Conservation (phyloP, 1,140 invertebrate genomes). For the Papilio dardanus region DNA sequence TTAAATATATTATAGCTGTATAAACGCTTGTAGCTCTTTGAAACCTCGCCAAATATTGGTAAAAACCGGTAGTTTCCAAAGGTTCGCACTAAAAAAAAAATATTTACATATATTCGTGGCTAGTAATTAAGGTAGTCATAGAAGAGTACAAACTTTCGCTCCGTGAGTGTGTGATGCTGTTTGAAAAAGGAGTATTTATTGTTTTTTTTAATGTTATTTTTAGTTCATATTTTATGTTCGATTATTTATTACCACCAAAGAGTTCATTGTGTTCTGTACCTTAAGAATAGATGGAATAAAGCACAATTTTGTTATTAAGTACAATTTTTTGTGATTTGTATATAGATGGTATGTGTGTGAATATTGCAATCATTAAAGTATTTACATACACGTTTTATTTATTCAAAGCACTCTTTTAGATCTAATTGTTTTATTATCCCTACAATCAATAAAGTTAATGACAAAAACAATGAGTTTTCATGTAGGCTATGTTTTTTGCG, state of each 20-base stretch:
- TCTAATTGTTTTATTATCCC: neutral
- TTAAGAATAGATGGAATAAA: conserved; percentile 58
- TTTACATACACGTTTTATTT: conserved; percentile 64
- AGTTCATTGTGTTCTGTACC: conserved; percentile 57
- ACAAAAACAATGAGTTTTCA: neutral
- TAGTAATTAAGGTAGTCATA: conserved; percentile 62
- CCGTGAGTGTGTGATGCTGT: conserved; percentile 51
- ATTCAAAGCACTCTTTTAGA: conserved; percentile 22
- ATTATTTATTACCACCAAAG: conserved; percentile 55
- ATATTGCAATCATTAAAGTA: conserved; percentile 81
- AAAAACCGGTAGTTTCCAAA: neutral
- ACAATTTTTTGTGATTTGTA: conserved; percentile 74
- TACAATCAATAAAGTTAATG: neutral
- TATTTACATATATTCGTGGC: conserved; percentile 49
- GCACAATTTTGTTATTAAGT: conserved; percentile 80
- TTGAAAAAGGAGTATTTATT: conserved; percentile 56
- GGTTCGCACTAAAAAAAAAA: conserved; percentile 15
- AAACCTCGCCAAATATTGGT: conserved; percentile 25
- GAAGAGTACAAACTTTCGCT: conserved; percentile 72
- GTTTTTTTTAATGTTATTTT: conserved; percentile 53
- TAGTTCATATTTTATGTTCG: conserved; percentile 58
- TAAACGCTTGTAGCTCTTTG: conserved; percentile 31
- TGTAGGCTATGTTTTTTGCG: no score
- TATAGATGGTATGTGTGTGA: conserved; percentile 78
- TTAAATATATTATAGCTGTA: conserved; percentile 24